phyloP scores from a whole-genome alignment of 2,113 vertebrate species.

The Psilopsiagon aurifrons region DNA sequence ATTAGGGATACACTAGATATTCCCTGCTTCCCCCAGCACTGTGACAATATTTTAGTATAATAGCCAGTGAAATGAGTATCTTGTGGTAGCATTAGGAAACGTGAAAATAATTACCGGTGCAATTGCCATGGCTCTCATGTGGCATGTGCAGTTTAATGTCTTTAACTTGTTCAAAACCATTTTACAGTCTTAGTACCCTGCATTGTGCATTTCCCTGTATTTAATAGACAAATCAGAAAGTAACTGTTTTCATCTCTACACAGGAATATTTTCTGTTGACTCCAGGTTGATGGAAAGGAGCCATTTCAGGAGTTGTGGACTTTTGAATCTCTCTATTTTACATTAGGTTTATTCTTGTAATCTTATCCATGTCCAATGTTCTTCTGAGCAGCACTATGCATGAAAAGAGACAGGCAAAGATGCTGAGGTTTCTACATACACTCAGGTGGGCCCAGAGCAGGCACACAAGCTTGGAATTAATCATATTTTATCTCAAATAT shows the following conservation, averaged over 20 bases:
- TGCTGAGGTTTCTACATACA: not conserved
- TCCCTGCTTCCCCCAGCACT: not conserved
- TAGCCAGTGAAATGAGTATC: constrained; percentile 11
- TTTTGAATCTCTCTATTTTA: not conserved
- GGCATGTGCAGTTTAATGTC: not conserved
- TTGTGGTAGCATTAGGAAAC: constrained; percentile 13
- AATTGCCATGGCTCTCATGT: not conserved
- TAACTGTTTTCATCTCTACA: not conserved
- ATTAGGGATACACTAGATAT: not conserved
- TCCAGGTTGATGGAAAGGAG: not conserved
- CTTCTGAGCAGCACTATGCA: not conserved
- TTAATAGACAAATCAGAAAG: not conserved
- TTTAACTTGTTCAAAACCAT: not conserved
- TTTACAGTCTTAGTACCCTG: not conserved
- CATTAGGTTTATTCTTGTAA: not conserved
- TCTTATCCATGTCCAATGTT: not conserved
- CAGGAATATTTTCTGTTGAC: not conserved
- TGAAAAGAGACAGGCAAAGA: not conserved
- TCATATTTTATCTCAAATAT: not conserved
- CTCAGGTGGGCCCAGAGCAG: not conserved
- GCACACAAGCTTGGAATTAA: not conserved
- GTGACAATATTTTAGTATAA: constrained; percentile 2
- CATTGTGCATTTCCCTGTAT: not conserved
- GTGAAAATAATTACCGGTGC: constrained; percentile 4
- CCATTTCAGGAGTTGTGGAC: not conserved